Evolutionary conservation across 2,888 invertebrate species (phyloP), one percentile per base, ranked within the genome.

Genomic region (Catocala sponsa): DNA sequence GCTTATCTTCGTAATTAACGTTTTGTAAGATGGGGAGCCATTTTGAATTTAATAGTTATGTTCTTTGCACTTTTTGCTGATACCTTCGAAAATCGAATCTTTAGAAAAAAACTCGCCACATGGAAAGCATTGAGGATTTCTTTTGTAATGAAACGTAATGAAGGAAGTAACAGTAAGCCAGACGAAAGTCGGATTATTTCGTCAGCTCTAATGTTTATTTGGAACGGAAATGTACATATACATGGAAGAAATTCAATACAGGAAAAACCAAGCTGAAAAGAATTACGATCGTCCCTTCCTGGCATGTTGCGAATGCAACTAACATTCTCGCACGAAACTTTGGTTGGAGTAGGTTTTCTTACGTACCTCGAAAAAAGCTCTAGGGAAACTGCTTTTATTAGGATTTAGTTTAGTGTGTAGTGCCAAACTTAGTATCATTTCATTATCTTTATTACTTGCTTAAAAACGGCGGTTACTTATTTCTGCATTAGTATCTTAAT

Each of bases 201-300:
- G 54, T 44, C 15, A 61, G 63, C 25, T 50, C 52, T 47, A 58
- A 61, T 58, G 68, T 71, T 70, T 65, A 75, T 73, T 64, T 65
- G 56, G 49, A 68, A 44, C 59, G 70, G 68, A 75, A 59, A 54
- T 54, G 59, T 72, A 70, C 51, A 42, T 53, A 61, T 71, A 63
- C 55, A 78, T 80, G 76, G 75, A 76, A 80, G 78, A 79, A 74
- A 80, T 80, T 79, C 71, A 75, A 84, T 80, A 72, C 74, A 64
- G 71, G 73, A 69, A 73, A 79, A 75, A 65, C 65, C 71, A 64
- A 71, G 57, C 72, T 78, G 68, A 74, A 76, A 77, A 75, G 78
- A 80, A 75, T 76, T 74, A 75, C 63, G 70, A 69, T 53, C 68
- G 63, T 66, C 62, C 55, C 70, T 77, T 78, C 67, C 72, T 68